These are phyloP conservation scores for Strigamia crassipes DNA, from an alignment of 2,888 invertebrate species.

Conservation along the genomic window DNA sequence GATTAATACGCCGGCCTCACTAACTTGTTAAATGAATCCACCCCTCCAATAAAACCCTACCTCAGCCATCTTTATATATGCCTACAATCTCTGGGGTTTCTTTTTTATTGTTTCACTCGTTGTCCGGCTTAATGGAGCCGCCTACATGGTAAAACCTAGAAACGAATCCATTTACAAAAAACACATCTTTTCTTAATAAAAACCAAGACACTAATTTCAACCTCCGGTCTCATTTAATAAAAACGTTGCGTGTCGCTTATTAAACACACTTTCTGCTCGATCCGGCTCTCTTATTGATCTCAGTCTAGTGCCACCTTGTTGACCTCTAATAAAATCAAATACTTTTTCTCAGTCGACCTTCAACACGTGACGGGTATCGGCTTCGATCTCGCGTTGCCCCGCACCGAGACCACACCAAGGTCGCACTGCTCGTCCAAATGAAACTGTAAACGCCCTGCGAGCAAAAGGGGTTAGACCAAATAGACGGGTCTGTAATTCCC, in stretches of 20 bases:
- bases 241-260: neutral
- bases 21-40: slow-evolving; percentile 21
- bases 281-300: neutral
- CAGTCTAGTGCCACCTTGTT: neutral
- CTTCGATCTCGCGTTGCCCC: neutral
- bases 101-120: slow-evolving; percentile 16
- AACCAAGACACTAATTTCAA: neutral
- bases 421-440: slow-evolving; percentile 16
- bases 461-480: slow-evolving; percentile 18
- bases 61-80: slow-evolving; percentile 21
- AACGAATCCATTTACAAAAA: slow-evolving; percentile 2
- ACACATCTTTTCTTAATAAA: slow-evolving; percentile 4
- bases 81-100: slow-evolving; percentile 2
- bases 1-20: slow-evolving; percentile 21
- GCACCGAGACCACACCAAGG: neutral
- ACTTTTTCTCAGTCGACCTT: neutral
- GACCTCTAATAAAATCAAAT: slow-evolving; percentile 17
- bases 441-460: slow-evolving; percentile 12
- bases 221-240: neutral
- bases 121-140: slow-evolving; percentile 21
- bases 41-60: slow-evolving; percentile 14
- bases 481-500: slow-evolving; percentile 20
- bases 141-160: neutral
- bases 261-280: neutral
- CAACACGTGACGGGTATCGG: neutral